Base-by-base conservation (phyloP, 2,888 invertebrate species). In the Eubasilissa splendida region DNA sequence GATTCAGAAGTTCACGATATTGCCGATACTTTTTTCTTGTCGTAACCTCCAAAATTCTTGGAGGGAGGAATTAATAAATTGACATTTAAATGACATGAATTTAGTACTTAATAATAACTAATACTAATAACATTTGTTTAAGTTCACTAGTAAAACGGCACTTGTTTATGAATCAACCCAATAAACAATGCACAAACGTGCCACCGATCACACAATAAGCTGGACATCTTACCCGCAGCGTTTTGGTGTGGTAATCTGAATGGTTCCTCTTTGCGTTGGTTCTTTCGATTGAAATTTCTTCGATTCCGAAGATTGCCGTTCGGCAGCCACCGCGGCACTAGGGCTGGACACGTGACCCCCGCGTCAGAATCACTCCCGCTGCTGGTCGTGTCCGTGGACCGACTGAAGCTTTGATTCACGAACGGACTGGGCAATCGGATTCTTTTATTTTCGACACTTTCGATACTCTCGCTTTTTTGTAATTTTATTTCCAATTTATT, bases 291-390 rank as follows among this genome's bases (percentile, higher is more conserved):
- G 54, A 80, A 50, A 3, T 76, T 82, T 11, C 82, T 73, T 53
- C 82, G 63, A 10, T 84, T 73, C 3, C 84, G 74, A 53, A 80
- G 73, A 11, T 52, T 80, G 33, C 66, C 75, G 53, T 87, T 86
- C 9, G 87, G 85, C 83, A 89, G 86, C 89, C 90, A 90, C 86
- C 77, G 89, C 88, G 82, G 89, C 88, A 83, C 88, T 86, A 83
- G 88, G 85, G 85, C 89, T 0, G 84, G 84, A 88, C 85, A 89
- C 85, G 86, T 88, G 85, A 83, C 88, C 86, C 87, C 87, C 12
- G 88, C 88, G 84, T 88, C 88, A 75, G 89, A 88, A 84, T 86
- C 87, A 83, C 89, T 88, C 80, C 87, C 87, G 83, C 85, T 86
- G 79, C 84, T 84, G 10, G 82, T 82, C 22, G 80, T 80, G 66